These are phyloP conservation scores for Drosophila murphyi DNA, from an alignment of 1,140 invertebrate species.

Conservation along the genomic window DNA sequence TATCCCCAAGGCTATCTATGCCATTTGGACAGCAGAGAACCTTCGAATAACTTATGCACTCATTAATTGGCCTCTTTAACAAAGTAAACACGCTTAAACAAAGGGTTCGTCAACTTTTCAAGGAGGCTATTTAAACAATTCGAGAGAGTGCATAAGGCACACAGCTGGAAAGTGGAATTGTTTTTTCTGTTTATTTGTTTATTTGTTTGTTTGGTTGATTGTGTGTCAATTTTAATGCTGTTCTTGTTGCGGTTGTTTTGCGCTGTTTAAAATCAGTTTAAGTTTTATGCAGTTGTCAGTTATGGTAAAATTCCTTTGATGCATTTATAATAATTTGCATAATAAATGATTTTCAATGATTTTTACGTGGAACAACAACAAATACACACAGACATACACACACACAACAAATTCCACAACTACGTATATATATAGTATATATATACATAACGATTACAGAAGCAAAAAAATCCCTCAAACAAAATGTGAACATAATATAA, in stretches of 20 bases:
- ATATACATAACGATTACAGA: constrained; percentile 45
- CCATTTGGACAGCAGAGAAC: constrained; percentile 10
- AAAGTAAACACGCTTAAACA: constrained; percentile 61
- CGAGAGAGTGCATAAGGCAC: constrained; percentile 44
- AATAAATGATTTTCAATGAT: constrained; percentile 81
- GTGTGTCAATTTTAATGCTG: constrained; percentile 59
- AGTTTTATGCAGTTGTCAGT: constrained; percentile 68
- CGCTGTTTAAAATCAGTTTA: constrained; percentile 73
- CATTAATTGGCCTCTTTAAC: constrained; percentile 76
- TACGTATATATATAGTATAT: constrained; percentile 32
- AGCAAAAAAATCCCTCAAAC: constrained; percentile 52
- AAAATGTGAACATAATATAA: constrained; percentile 51
- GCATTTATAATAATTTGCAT: constrained; percentile 81
- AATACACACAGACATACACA: constrained; percentile 15
- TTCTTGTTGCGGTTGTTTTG: constrained; percentile 59
- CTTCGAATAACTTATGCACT: constrained; percentile 52
- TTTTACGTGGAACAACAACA: constrained; percentile 47
- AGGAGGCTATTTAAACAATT: constrained; percentile 70
- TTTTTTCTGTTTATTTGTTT: constrained; percentile 38
- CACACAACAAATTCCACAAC: constrained; percentile 38
- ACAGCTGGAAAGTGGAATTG: constrained; percentile 23
- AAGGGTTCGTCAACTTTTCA: constrained; percentile 78
- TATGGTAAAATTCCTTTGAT: constrained; percentile 74
- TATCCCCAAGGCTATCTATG: constrained; percentile 18
- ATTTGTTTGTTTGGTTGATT: constrained; percentile 54